These are phyloP conservation scores for Empidonax alnorum DNA, from an alignment of 2,113 vertebrate species.

Conservation along the genomic window DNA sequence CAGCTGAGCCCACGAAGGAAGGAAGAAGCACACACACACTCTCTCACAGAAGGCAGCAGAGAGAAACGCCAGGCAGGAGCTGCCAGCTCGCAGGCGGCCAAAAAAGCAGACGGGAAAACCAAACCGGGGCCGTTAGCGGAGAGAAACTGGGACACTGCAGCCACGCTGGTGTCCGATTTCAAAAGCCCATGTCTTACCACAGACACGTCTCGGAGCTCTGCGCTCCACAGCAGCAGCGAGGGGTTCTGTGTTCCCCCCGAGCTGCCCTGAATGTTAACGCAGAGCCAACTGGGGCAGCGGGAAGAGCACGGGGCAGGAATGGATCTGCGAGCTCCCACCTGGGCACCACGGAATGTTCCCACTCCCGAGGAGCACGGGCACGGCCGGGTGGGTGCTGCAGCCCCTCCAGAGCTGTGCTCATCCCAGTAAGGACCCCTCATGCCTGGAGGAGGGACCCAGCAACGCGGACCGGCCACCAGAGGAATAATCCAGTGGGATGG, in stretches of 20 bases:
- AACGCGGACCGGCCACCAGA: rapidly evolving
- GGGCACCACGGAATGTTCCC: background rate
- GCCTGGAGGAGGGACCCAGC: background rate
- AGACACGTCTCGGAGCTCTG: slow-evolving; percentile 52
- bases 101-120: slow-evolving; percentile 68
- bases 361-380: background rate
- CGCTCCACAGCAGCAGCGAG: background rate
- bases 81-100: slow-evolving; percentile 60
- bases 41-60: slow-evolving; percentile 18
- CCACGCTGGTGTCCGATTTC: slow-evolving; percentile 43
- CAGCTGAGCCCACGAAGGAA: slow-evolving; percentile 41
- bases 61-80: slow-evolving; percentile 11
- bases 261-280: background rate
- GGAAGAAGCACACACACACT: background rate
- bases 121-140: slow-evolving; percentile 41
- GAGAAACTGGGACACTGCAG: slow-evolving; percentile 46
- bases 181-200: slow-evolving; percentile 50
- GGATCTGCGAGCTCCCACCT: background rate
- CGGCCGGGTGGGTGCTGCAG: rapidly evolving
- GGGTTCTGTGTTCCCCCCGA: slow-evolving; percentile 19
- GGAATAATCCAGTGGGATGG: background rate
- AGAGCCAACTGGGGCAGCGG: background rate
- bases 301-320: background rate
- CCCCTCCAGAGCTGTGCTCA: background rate
- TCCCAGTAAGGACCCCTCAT: rapidly evolving